Conservation (phyloP, 2,113 vertebrate species). For the Salvator merianae region DNA sequence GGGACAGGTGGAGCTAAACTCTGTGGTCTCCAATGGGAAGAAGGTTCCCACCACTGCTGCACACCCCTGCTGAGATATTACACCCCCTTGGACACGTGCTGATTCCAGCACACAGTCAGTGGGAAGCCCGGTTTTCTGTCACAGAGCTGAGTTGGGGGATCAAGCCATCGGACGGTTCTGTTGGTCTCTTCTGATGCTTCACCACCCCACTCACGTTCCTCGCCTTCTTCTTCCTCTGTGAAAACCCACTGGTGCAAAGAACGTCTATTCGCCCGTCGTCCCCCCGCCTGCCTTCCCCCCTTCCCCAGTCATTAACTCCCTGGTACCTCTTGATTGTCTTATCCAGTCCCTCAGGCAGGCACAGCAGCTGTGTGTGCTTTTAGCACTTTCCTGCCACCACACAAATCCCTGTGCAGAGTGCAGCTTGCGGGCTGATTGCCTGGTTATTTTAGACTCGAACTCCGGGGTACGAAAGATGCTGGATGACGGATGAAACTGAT, state of each 20-base stretch:
- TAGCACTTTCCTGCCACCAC: background rate
- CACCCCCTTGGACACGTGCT: no score
- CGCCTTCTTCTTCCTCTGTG: background rate
- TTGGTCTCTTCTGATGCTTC: no score
- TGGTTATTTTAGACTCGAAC: conserved; percentile 16
- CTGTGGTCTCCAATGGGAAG: no score
- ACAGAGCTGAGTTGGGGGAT: no score
- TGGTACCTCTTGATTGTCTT: conserved; percentile 20
- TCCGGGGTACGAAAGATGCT: background rate
- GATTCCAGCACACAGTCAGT: no score
- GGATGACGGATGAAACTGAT: background rate
- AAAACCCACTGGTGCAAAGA: conserved; percentile 1
- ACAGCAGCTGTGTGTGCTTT: background rate
- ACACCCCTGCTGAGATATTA: no score
- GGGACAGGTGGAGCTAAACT: no score
- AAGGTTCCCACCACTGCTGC: no score
- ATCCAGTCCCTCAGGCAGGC: conserved; percentile 29
- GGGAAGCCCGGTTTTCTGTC: no score
- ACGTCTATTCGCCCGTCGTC: background rate
- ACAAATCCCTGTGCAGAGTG: background rate
- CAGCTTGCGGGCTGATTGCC: conserved; percentile 37
- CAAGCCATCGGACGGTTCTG: no score
- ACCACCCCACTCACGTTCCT: background rate
- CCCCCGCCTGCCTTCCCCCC: background rate
- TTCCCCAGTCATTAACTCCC: conserved; percentile 30